Base-by-base conservation (phyloP, 2,888 invertebrate genomes). In the Labia minor region DNA sequence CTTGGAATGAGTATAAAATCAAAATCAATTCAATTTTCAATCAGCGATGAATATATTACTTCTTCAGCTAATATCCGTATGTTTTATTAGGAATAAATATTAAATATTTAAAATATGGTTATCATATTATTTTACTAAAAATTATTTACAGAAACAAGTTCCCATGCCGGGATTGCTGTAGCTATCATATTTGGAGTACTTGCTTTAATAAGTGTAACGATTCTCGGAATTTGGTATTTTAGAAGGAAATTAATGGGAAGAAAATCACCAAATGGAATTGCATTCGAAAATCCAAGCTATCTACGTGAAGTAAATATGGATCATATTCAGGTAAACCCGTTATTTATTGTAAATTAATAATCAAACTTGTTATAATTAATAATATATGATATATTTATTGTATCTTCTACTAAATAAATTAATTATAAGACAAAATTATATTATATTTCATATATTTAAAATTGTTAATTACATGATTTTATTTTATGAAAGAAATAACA, bases 201-300 rank as follows among this genome's bases (percentile, higher is more conserved):
- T 19, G 86, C 87, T 1, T 79, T 86, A 69, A 74, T 84, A 19
- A 78, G 85, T 0, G 83, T 85, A 0, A 78, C 86, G 26, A 79
- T 84, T 1, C 85, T 82, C 1, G 84, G 83, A 1, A 81, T 84
- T 62, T 82, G 86, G 75, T 85, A 86, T 72, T 81, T 87, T 70
- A 80, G 85, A 68, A 82, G 83, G 70, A 84, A 82, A 72, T 83
- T 83, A 76, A 78, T 86, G 68, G 83, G 85, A 70, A 78, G 83
- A 63, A 87, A 87, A 74, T 83, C 85, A 69, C 85, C 86, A 73
- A 88, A 88, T 69, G 87, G 87, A 62, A 89, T 90, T 67, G 90
- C 90, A 16, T 91, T 91, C 76, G 90, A 90, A 78, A 91, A 91
- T 77, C 90, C 91, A 10, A 89, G 89, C 76, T 90, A 90, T 78